Evolutionary conservation across 2,888 invertebrate genomes (phyloP).

Genomic region (Agriopis leucophaearia): DNA sequence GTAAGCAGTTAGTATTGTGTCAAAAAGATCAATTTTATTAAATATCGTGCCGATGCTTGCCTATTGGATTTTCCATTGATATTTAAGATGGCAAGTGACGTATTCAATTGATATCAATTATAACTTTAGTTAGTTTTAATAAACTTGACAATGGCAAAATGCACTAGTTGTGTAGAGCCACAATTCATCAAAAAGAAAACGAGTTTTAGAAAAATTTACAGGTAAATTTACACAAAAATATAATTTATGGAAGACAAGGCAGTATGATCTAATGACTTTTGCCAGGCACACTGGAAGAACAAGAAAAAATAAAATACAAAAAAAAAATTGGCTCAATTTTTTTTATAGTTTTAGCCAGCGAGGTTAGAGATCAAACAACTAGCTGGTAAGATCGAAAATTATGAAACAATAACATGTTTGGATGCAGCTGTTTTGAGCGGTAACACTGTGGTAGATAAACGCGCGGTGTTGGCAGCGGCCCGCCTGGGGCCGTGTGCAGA

Average conservation of each 20-base stretch:
- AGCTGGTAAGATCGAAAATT: slow-evolving; percentile 16
- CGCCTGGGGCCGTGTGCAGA: slow-evolving; percentile 82
- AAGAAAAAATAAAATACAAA: neutral
- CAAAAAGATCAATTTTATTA: slow-evolving; percentile 22
- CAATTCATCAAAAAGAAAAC: neutral
- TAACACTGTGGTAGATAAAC: slow-evolving; percentile 53
- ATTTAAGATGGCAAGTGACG: slow-evolving; percentile 9
- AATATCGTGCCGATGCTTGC: slow-evolving; percentile 9
- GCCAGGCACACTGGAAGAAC: neutral
- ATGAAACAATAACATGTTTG: slow-evolving; percentile 34
- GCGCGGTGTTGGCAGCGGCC: slow-evolving; percentile 71
- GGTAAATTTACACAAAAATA: too few relatives aligned
- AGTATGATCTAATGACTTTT: neutral
- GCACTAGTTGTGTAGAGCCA: neutral
- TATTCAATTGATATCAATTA: slow-evolving; percentile 4
- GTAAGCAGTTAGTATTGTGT: slow-evolving; percentile 5
- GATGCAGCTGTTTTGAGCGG: slow-evolving; percentile 41
- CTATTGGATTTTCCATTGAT: slow-evolving; percentile 10
- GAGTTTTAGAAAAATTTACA: too few relatives aligned
- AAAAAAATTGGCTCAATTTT: neutral
- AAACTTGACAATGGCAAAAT: neutral
- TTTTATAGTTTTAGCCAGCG: neutral
- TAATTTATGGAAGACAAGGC: neutral
- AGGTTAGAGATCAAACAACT: neutral
- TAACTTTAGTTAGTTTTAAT: slow-evolving; percentile 7